Conservation (phyloP, 2,113 vertebrate genomes). For the Engystomops pustulosus region DNA sequence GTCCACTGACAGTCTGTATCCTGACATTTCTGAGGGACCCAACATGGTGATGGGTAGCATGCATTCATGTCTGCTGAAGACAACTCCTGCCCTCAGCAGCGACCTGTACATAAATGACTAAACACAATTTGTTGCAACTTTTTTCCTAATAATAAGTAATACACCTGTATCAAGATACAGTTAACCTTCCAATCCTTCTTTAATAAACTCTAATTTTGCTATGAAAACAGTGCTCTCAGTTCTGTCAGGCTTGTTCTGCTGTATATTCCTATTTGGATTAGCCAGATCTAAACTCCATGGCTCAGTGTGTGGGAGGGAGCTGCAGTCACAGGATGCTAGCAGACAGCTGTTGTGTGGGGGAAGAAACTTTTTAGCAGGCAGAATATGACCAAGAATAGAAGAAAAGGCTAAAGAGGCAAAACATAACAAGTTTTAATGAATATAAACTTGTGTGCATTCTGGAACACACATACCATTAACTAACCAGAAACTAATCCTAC, state of each 20-base stretch:
- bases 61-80: too few relatives aligned
- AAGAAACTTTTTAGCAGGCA: conserved; percentile 39
- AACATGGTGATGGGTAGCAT: too few relatives aligned
- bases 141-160: background rate
- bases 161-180: background rate
- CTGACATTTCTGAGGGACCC: too few relatives aligned
- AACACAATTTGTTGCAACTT: too few relatives aligned
- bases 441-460: background rate
- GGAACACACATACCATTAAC: too few relatives aligned
- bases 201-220: background rate
- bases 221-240: background rate
- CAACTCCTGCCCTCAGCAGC: too few relatives aligned
- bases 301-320: conserved; percentile 42
- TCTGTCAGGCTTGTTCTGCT: background rate
- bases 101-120: too few relatives aligned
- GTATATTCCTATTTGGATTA: conserved; percentile 25
- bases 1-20: too few relatives aligned
- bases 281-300: conserved; percentile 17
- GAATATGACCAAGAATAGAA: conserved; percentile 23
- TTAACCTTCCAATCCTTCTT: background rate
- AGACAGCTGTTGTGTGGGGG: conserved; percentile 45
- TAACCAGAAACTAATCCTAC: background rate
- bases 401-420: conserved; percentile 9
- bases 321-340: conserved; percentile 42
- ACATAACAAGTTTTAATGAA: background rate